phyloP scores from a whole-genome alignment of 2,113 vertebrate species.

The Anhinga rufa region DNA sequence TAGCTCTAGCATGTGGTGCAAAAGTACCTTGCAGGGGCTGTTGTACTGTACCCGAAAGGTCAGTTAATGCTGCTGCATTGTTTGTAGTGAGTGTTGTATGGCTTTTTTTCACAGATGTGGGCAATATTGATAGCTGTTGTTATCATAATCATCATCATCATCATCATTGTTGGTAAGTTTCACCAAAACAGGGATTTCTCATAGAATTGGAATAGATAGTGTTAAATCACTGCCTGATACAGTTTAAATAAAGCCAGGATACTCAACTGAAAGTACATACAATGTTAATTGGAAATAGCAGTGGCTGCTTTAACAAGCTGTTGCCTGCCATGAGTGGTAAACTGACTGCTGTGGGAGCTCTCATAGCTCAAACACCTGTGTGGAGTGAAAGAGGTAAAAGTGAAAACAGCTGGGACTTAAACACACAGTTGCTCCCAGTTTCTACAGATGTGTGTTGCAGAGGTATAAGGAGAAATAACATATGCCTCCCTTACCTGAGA shows the following conservation, averaged over 20 bases:
- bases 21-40: neutral
- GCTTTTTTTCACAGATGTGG: conserved; percentile 87
- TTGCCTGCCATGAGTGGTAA: neutral
- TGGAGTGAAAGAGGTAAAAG: neutral
- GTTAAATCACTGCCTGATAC: neutral
- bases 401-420: neutral
- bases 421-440: neutral
- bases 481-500: neutral
- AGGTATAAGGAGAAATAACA: neutral
- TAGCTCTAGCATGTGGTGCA: neutral
- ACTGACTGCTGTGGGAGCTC: neutral
- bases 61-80: neutral
- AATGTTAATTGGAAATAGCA: neutral
- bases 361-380: fast-evolving
- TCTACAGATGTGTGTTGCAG: neutral
- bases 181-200: neutral
- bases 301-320: neutral
- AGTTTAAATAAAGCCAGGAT: neutral
- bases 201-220: neutral
- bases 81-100: neutral
- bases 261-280: neutral
- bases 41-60: neutral
- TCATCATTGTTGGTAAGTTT: conserved; percentile 93
- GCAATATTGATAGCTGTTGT: conserved; percentile 88
- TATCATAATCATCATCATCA: conserved; percentile 80